Conservation (phyloP, 1,140 invertebrate species). For the Bombus waltoni region DNA sequence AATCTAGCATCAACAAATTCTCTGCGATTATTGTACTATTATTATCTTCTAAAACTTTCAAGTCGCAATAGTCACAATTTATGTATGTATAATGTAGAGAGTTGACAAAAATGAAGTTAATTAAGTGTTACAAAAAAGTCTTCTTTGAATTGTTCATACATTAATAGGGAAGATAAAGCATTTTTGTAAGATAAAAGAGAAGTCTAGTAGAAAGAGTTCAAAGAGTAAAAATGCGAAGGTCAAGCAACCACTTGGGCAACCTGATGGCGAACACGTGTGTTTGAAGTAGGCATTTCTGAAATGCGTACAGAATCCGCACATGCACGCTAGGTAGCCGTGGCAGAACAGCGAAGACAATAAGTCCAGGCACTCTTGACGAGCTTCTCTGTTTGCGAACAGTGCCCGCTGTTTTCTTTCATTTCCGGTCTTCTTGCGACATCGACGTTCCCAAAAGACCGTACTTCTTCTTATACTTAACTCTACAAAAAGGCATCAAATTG, state of each 20-base stretch:
- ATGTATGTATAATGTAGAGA: no score
- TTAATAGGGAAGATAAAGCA: background rate
- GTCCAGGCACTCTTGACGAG: background rate
- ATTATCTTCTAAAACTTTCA: no score
- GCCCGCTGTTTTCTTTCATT: slow-evolving; percentile 13
- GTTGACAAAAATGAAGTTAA: no score
- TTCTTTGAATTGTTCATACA: background rate
- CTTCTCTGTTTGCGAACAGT: slow-evolving; percentile 7
- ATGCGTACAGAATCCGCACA: slow-evolving; percentile 22
- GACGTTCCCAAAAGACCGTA: background rate
- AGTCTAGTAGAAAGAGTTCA: background rate
- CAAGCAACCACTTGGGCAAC: slow-evolving; percentile 16
- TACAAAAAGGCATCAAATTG: background rate
- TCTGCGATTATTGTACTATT: no score
- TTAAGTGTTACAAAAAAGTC: no score
- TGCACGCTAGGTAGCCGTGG: background rate
- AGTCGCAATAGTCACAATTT: no score
- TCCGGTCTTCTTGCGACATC: slow-evolving; percentile 13
- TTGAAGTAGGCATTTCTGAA: slow-evolving; percentile 23
- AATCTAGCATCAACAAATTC: no score
- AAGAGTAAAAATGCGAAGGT: slow-evolving; percentile 1
- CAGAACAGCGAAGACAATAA: slow-evolving; percentile 2
- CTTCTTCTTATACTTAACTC: background rate
- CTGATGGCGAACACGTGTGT: slow-evolving; percentile 42
- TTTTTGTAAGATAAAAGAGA: background rate